These are phyloP conservation scores for Dynastes tityus DNA, from an alignment of 2,888 invertebrate genomes.

Conservation along the genomic window DNA sequence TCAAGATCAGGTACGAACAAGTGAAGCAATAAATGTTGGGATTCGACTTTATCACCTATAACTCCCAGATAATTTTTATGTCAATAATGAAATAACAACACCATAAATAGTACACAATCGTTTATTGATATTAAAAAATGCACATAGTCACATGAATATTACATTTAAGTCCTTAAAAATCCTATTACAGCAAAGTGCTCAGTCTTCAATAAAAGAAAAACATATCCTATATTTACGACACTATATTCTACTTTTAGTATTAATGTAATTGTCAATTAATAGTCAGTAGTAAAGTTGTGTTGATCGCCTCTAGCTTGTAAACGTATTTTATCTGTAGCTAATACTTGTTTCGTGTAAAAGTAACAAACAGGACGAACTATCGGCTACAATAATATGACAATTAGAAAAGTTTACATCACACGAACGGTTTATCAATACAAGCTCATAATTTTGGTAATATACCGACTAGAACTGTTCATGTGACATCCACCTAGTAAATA, in stretches of 20 bases:
- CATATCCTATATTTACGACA: slow-evolving; percentile 43
- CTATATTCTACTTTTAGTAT: not conserved
- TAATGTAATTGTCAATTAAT: slow-evolving; percentile 1
- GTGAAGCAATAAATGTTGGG: too few species aligned
- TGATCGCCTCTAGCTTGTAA: not conserved
- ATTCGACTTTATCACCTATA: too few species aligned
- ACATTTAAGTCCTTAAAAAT: slow-evolving; percentile 59
- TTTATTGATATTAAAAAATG: slow-evolving; percentile 62
- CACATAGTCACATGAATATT: slow-evolving; percentile 58
- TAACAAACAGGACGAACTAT: not conserved
- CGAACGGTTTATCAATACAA: too few species aligned
- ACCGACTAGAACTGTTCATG: not conserved
- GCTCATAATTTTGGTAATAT: too few species aligned
- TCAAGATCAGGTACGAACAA: too few species aligned
- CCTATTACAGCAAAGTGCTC: slow-evolving; percentile 62
- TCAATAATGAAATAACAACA: not conserved
- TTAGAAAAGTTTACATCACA: too few species aligned
- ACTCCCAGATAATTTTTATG: not conserved
- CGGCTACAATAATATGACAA: not conserved
- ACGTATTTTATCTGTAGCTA: not conserved
- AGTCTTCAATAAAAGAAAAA: slow-evolving; percentile 62
- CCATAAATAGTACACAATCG: slow-evolving; percentile 46
- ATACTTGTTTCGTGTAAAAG: not conserved
- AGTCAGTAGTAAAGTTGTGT: not conserved
- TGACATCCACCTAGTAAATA: not conserved